phyloP scores from a whole-genome alignment of 2,888 invertebrate species.

The Gortyna flavago region DNA sequence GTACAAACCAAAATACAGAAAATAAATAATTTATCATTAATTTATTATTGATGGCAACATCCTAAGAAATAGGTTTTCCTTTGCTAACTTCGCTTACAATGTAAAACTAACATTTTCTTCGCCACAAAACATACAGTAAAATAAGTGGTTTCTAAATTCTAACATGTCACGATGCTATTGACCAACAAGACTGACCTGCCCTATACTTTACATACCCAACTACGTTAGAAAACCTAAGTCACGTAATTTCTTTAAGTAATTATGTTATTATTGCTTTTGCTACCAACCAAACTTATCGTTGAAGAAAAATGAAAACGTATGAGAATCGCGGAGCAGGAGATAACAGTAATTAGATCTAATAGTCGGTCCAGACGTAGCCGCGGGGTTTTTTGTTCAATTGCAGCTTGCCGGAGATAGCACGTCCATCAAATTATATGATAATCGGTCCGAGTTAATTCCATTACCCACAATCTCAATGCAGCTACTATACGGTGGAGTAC shows the following conservation, averaged over 20 bases:
- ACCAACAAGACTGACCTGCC: constrained; percentile 7
- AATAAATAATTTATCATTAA: too few relatives aligned
- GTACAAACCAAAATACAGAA: too few relatives aligned
- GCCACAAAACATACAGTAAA: background rate
- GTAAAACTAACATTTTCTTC: background rate
- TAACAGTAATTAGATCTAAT: constrained; percentile 80
- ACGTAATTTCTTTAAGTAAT: constrained; percentile 54
- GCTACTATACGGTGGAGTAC: constrained; percentile 60
- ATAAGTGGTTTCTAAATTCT: constrained; percentile 17
- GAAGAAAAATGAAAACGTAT: constrained; percentile 64
- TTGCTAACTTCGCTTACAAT: background rate
- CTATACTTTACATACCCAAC: constrained; percentile 43
- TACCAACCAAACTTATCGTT: constrained; percentile 48
- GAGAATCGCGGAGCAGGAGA: constrained; percentile 65
- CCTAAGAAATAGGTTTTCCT: background rate
- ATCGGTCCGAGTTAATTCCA: constrained; percentile 77
- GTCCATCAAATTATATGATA: constrained; percentile 81
- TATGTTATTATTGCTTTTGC: constrained; percentile 56
- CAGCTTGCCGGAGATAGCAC: constrained; percentile 73
- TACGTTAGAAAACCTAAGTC: constrained; percentile 40
- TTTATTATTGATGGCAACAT: too few relatives aligned
- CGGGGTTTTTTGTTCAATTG: constrained; percentile 74
- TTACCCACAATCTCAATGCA: constrained; percentile 71
- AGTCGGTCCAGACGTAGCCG: constrained; percentile 69
- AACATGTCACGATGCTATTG: constrained; percentile 3